Percentiles rank a stretch among this genome's conserved stretches.
Evolutionary conservation across 2,113 vertebrate species (phyloP).

Genomic region (Amphilophus citrinellus): DNA sequence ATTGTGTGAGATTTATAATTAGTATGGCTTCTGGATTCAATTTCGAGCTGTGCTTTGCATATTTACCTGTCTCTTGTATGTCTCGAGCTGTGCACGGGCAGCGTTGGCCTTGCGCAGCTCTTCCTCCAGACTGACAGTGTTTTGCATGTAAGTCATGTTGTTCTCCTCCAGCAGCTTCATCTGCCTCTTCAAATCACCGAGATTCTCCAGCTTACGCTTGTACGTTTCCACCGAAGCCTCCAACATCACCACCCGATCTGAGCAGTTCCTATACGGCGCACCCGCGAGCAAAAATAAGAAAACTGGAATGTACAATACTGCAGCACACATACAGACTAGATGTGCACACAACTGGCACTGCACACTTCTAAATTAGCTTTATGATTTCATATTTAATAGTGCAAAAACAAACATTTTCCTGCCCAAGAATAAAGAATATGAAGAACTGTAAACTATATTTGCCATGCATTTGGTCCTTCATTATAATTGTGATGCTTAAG

Average conservation of each 20-base stretch:
- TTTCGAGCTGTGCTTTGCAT: background rate
- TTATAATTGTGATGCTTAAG: background rate
- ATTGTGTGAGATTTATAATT: background rate
- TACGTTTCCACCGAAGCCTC: constrained; percentile 94
- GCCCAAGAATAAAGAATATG: background rate
- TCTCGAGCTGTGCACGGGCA: constrained; percentile 92
- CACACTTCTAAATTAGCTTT: background rate
- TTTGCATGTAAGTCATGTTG: constrained; percentile 98
- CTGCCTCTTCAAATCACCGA: constrained; percentile 93
- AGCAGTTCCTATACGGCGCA: constrained; percentile 79
- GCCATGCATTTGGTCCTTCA: background rate
- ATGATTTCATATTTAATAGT: background rate
- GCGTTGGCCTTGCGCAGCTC: constrained; percentile 96
- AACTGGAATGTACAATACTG: background rate
- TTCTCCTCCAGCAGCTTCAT: constrained; percentile 95
- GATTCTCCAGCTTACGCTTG: constrained; percentile 94
- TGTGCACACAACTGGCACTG: background rate
- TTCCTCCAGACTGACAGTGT: constrained; percentile 94
- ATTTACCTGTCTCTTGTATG: constrained; percentile 92
- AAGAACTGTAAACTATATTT: background rate
- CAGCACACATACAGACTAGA: background rate
- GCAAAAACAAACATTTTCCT: background rate
- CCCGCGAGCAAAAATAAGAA: background rate
- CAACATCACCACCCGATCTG: constrained; percentile 92
- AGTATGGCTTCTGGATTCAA: too few species aligned